Evolutionary conservation across 2,888 invertebrate genomes (phyloP).

Genomic region (Candidula unifasciata): DNA sequence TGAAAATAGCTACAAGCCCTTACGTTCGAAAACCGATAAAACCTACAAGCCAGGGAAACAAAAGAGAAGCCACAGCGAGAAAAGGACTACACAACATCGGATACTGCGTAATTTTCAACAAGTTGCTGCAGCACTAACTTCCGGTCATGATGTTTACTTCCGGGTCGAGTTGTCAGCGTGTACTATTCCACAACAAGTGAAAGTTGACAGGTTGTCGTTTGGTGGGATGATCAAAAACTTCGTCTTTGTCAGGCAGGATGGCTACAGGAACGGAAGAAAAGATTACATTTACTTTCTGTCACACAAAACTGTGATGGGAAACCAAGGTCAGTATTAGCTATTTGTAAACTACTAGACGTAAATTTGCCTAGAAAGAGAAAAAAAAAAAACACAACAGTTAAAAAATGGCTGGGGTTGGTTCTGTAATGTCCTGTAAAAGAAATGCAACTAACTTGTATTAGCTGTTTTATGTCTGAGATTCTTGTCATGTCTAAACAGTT

Average conservation of each 20-base stretch:
- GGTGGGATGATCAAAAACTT: slow-evolving; percentile 50
- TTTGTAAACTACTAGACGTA: too few species aligned
- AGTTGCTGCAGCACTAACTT: slow-evolving; percentile 52
- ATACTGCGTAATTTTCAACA: slow-evolving; percentile 24
- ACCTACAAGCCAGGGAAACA: too few species aligned
- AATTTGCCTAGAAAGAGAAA: too few species aligned
- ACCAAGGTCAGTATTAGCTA: slow-evolving; percentile 30
- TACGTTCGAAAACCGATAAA: too few species aligned
- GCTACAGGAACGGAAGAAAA: slow-evolving; percentile 6
- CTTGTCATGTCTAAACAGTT: too few species aligned
- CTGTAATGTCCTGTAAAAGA: too few species aligned
- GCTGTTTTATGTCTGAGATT: too few species aligned
- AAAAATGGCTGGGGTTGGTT: too few species aligned
- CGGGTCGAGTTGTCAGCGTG: slow-evolving; percentile 55
- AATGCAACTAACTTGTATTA: too few species aligned
- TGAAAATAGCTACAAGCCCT: neutral
- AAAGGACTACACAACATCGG: neutral
- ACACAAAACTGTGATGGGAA: slow-evolving; percentile 20
- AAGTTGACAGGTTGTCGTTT: slow-evolving; percentile 53
- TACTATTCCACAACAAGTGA: slow-evolving; percentile 47
- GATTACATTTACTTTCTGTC: slow-evolving; percentile 35
- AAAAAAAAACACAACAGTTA: too few species aligned
- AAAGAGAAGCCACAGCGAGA: neutral
- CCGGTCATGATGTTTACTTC: slow-evolving; percentile 55
- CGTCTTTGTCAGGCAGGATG: slow-evolving; percentile 29